Conservation (phyloP, 2,113 vertebrate genomes). For the Paralichthys olivaceus region DNA sequence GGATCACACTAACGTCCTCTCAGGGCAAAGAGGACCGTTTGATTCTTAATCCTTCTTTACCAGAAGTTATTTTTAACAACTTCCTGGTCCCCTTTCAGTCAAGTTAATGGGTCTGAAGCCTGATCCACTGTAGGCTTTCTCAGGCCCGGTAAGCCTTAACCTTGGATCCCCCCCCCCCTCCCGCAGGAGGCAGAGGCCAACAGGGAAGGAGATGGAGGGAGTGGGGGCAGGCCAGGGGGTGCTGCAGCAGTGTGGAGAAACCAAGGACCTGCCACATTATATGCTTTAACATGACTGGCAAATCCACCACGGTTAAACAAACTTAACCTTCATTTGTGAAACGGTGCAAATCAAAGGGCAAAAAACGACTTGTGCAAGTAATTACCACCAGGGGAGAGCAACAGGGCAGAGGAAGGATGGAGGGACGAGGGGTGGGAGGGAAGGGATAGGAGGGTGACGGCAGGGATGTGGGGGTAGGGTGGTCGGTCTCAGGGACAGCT, state of each 20-base stretch:
- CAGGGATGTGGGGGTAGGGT: slow-evolving; percentile 26
- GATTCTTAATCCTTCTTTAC: slow-evolving; percentile 66
- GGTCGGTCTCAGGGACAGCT: slow-evolving; percentile 53
- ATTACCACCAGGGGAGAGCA: slow-evolving; percentile 89
- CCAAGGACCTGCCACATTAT: slow-evolving; percentile 89
- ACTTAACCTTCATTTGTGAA: slow-evolving; percentile 99
- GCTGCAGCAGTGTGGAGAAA: slow-evolving; percentile 73
- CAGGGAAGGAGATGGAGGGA: slow-evolving; percentile 52
- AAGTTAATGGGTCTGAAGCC: slow-evolving; percentile 64
- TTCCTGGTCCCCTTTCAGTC: slow-evolving; percentile 58
- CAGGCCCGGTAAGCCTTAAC: slow-evolving; percentile 88
- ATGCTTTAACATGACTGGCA: slow-evolving; percentile 97
- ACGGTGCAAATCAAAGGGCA: slow-evolving; percentile 90
- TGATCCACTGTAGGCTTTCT: slow-evolving; percentile 77
- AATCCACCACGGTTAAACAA: slow-evolving; percentile 96
- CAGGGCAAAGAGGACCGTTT: slow-evolving; percentile 48
- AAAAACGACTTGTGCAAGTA: slow-evolving; percentile 91
- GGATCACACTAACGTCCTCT: slow-evolving; percentile 19
- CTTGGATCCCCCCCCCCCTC: slow-evolving; percentile 80
- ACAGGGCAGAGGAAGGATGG: slow-evolving; percentile 71
- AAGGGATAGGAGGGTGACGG: slow-evolving; percentile 39
- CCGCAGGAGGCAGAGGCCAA: slow-evolving; percentile 37
- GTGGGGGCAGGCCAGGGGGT: slow-evolving; percentile 38
- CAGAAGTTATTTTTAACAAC: slow-evolving; percentile 74
- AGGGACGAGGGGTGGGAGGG: slow-evolving; percentile 32